Percentiles rank a stretch among this genome's conserved stretches.
Evolutionary conservation across 2,888 invertebrate species (phyloP).

Genomic region (Parnassius apollo): DNA sequence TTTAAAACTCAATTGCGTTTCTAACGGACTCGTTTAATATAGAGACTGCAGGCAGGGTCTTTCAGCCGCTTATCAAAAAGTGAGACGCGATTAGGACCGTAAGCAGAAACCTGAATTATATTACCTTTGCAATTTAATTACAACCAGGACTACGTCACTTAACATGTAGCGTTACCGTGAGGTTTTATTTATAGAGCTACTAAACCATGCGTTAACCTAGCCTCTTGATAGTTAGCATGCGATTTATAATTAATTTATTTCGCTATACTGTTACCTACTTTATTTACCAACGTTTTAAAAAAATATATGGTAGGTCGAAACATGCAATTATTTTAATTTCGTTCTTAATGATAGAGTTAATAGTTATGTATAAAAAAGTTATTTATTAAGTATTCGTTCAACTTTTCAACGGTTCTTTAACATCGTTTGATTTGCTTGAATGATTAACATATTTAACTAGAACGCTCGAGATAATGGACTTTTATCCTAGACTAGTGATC

Average conservation of each 20-base stretch:
- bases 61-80: conserved; percentile 4
- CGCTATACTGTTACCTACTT: neutral
- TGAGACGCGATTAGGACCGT: conserved; percentile 2
- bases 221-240: conserved; percentile 18
- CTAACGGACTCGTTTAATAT: neutral
- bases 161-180: conserved; percentile 20
- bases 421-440: too few relatives aligned
- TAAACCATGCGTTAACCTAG: conserved; percentile 25
- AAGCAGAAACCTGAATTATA: conserved; percentile 9
- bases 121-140: conserved; percentile 10
- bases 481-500: too few relatives aligned
- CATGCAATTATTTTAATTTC: too few relatives aligned
- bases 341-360: too few relatives aligned
- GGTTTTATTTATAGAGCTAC: conserved; percentile 17
- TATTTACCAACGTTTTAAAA: conserved; percentile 5
- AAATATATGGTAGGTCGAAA: neutral
- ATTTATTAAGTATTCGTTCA: too few relatives aligned
- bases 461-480: too few relatives aligned
- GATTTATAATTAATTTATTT: conserved; percentile 22
- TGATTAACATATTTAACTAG: neutral
- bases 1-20: neutral
- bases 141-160: conserved; percentile 13
- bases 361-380: too few relatives aligned
- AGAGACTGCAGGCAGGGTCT: neutral
- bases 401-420: too few relatives aligned